These are phyloP conservation scores for Nothura maculosa DNA, from an alignment of 2,797 vertebrate species.

Conservation along the genomic window DNA sequence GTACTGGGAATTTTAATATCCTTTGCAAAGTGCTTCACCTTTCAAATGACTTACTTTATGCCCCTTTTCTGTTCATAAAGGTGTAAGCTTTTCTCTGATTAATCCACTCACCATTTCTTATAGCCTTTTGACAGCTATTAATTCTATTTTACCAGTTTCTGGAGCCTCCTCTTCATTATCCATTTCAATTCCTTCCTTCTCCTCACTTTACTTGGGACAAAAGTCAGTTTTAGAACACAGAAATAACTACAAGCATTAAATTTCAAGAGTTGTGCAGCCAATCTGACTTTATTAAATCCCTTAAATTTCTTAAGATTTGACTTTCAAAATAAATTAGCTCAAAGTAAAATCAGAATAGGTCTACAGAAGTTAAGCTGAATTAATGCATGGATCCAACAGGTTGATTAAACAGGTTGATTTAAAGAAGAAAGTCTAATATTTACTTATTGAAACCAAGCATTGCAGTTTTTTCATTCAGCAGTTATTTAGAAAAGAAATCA, in stretches of 20 bases:
- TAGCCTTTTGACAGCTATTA: not conserved
- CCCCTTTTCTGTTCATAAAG: not conserved
- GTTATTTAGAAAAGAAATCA: conserved; percentile 9
- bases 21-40: not conserved
- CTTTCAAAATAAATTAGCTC: not conserved
- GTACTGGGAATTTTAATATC: not conserved
- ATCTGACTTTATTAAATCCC: conserved; percentile 4
- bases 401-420: no score
- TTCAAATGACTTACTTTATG: not conserved
- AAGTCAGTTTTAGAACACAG: conserved; percentile 17
- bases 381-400: not conserved
- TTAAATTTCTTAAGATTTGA: not conserved
- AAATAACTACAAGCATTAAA: not conserved
- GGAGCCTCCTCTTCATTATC: not conserved
- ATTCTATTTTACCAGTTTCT: conserved; percentile 1
- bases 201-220: not conserved
- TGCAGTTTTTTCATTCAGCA: not conserved
- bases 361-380: not conserved
- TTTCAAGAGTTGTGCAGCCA: not conserved
- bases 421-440: not conserved
- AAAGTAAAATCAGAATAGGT: not conserved
- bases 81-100: not conserved
- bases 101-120: not conserved
- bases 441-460: not conserved
- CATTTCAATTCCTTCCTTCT: not conserved